A percentile compares a stretch with the other conserved stretches of the same genome.
Evolutionary conservation across 2,113 vertebrate genomes (phyloP).

Genomic region (Pygoscelis antarcticus): DNA sequence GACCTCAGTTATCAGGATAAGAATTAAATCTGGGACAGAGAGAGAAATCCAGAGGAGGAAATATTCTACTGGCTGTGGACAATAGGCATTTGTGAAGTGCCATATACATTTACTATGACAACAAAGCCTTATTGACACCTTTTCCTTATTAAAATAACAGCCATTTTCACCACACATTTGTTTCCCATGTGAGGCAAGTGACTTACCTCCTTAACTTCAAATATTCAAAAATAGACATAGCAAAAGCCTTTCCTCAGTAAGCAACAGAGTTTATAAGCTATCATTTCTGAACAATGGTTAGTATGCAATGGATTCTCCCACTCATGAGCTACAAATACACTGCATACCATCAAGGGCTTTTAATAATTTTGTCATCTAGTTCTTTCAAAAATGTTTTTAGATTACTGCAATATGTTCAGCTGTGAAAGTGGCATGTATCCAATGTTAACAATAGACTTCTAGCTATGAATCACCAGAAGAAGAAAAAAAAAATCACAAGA

Average conservation of each 20-base stretch:
- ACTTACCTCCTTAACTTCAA: not conserved
- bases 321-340: constrained; percentile 1
- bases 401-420: constrained; percentile 41
- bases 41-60: not conserved
- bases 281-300: not conserved
- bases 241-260: not conserved
- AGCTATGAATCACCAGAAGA: constrained; percentile 24
- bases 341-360: not conserved
- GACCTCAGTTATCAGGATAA: not conserved
- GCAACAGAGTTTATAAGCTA: not conserved
- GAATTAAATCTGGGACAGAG: not conserved
- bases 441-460: constrained; percentile 27
- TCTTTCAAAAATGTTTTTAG: constrained; percentile 16
- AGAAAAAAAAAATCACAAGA: not conserved
- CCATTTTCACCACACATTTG: not conserved
- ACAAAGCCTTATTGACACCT: not conserved
- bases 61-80: not conserved
- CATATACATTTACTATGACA: not conserved
- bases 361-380: constrained; percentile 23
- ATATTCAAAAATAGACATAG: not conserved
- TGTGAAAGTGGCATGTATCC: constrained; percentile 4
- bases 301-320: not conserved
- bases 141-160: not conserved
- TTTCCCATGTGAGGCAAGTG: not conserved
- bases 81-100: not conserved